These are phyloP conservation scores for Drosophila neocordata DNA, from an alignment of 1,140 invertebrate genomes.

Conservation along the genomic window DNA sequence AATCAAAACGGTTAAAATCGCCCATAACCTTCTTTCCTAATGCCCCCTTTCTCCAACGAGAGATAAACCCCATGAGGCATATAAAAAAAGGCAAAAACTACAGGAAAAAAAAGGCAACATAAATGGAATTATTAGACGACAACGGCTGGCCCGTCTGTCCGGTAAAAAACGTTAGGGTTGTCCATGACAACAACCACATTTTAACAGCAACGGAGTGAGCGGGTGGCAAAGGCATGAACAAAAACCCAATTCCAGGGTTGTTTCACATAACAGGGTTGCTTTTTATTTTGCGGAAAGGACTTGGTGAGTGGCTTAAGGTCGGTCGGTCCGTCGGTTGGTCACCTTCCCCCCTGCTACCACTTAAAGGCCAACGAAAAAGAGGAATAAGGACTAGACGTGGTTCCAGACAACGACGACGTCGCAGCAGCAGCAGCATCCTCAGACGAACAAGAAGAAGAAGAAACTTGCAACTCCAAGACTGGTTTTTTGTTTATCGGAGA, in stretches of 20 bases:
- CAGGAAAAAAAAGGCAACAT: conserved; percentile 32
- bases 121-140: conserved; percentile 21
- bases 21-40: not conserved
- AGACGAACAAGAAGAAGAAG: conserved; percentile 29
- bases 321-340: no score
- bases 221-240: conserved; percentile 1
- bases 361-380: conserved; percentile 1
- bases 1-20: conserved; percentile 28
- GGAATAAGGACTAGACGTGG: conserved; percentile 41
- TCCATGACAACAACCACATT: conserved; percentile 14
- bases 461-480: conserved; percentile 49
- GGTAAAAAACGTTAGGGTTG: conserved; percentile 28
- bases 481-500: conserved; percentile 26
- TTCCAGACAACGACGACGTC: conserved; percentile 29
- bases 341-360: not conserved
- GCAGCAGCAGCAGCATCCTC: conserved; percentile 11
- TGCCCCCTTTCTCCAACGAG: not conserved
- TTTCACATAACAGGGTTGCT: conserved; percentile 5
- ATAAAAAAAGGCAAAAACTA: conserved; percentile 17
- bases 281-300: not conserved
- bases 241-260: conserved; percentile 3
- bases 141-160: not conserved
- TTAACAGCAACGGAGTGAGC: not conserved
- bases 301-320: conserved; percentile 7
- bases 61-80: conserved; percentile 26